phyloP scores from a whole-genome alignment of 2,113 vertebrate species.

The Raphicerus campestris region DNA sequence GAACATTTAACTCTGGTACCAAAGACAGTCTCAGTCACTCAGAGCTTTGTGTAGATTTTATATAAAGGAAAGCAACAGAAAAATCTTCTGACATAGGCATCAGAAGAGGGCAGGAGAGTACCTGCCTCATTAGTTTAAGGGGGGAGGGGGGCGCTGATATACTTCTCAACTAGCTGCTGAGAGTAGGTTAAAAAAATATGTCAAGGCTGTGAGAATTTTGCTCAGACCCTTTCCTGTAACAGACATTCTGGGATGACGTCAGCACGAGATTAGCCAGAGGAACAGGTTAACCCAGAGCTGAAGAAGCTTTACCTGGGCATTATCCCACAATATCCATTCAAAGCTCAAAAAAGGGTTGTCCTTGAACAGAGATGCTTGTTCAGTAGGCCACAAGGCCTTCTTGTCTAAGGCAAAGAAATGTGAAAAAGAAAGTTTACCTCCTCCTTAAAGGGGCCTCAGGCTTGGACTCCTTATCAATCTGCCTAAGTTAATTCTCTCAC shows the following conservation, averaged over 20 bases:
- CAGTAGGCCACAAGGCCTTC: not conserved
- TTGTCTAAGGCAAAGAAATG: not conserved
- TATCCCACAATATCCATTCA: not conserved
- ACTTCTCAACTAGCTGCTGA: not conserved
- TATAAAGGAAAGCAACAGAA: not conserved
- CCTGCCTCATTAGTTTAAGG: not conserved
- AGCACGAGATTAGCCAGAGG: not conserved
- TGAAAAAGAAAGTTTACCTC: not conserved
- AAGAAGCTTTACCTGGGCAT: not conserved
- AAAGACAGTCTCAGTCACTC: not conserved
- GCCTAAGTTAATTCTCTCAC: not conserved
- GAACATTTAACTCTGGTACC: not conserved
- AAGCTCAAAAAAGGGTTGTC: not conserved
- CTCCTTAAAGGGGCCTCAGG: not conserved
- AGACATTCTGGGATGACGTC: not conserved
- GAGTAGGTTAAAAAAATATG: not conserved
- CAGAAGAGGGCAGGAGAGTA: not conserved
- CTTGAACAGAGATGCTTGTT: not conserved
- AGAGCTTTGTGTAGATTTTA: not conserved
- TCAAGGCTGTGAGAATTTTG: not conserved
- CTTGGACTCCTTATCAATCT: not conserved
- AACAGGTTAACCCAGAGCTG: not conserved
- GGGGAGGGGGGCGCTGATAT: accelerated
- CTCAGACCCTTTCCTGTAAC: not conserved
- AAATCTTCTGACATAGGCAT: not conserved